Base-by-base conservation (phyloP, 2,888 invertebrate species). In the Microplitis deprimator region DNA sequence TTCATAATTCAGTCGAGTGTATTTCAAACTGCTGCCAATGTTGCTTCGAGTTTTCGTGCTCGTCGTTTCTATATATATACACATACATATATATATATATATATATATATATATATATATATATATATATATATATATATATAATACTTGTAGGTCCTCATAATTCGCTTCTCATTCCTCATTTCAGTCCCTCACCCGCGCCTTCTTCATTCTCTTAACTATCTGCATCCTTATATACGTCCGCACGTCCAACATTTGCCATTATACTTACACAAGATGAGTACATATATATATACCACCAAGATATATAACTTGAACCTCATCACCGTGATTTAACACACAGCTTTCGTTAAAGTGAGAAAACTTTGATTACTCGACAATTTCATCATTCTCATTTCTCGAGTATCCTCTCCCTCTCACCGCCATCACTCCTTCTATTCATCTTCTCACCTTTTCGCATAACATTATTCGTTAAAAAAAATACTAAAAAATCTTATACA, bases 11-110 rank as follows among this genome's bases (percentile, higher is more conserved):
- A 89, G 87, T 81, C 87, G 87, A 88, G 88, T 87, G 85, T 89
- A 89, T 88, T 88, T 88, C 88, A 88, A 88, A 87, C 86, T 87
- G 84, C 89, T 88, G 88, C 88, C 89, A 88, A 88, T 88, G 87
- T 73, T 68, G 81, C 60, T 75, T 73, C 39, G 17, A 68, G 68
- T 68, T 20, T 68, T 65, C 29, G 79, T 71, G 41, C 73, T 60
- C 74, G 69, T 61, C 60, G 68, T 50, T 50, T 50, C 50, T 38
- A 41, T 16, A 38, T 29, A 8, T 59, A 39, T 69, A 8, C 39
- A 39, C 38, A 17, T 72, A 20, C 13, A 50, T 50, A 13, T 50
- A 50, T 41, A 41, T 8, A 20, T 20, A 62, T 20, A 8, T 62
- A 17, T 17, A 16, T n/a, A n/a, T n/a, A 17, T 72, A 20, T 5